A percentile compares a stretch with the other conserved stretches of the same genome.
Conservation (phyloP, 2,888 invertebrate genomes). For the Scrobipalpa atriplicella region DNA sequence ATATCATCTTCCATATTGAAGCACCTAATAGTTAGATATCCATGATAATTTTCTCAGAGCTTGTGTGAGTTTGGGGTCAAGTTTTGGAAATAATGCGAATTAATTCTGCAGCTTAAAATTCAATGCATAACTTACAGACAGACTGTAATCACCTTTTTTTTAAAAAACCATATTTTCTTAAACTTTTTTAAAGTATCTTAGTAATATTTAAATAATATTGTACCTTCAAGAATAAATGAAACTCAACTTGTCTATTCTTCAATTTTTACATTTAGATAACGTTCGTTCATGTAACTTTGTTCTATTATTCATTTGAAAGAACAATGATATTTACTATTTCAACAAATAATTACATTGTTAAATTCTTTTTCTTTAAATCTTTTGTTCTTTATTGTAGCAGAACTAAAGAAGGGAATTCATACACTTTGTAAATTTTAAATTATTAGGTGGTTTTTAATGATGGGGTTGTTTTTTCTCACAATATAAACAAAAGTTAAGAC, state of each 20-base stretch:
- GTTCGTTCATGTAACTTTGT: neutral
- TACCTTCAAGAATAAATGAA: too few species aligned
- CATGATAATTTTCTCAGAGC: too few species aligned
- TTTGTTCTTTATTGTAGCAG: neutral
- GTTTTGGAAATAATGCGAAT: too few species aligned
- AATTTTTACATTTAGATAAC: too few species aligned
- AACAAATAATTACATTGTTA: neutral
- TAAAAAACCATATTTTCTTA: too few species aligned
- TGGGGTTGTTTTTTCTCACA: constrained; percentile 64
- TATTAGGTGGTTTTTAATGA: constrained; percentile 41
- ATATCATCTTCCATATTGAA: constrained; percentile 3
- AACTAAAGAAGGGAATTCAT: neutral
- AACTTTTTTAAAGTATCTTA: too few species aligned
- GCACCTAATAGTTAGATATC: neutral
- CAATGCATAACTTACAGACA: too few species aligned
- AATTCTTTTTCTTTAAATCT: neutral
- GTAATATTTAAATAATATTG: too few species aligned
- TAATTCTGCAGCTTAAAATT: too few species aligned
- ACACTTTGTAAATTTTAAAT: neutral
- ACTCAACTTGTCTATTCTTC: too few species aligned
- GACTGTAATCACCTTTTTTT: too few species aligned
- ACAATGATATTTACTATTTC: neutral
- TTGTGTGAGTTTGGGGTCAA: too few species aligned
- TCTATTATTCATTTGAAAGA: neutral
- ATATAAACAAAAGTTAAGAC: constrained; percentile 54